phyloP scores from a whole-genome alignment of 2,888 invertebrate species.

The Argyresthia albistria region DNA sequence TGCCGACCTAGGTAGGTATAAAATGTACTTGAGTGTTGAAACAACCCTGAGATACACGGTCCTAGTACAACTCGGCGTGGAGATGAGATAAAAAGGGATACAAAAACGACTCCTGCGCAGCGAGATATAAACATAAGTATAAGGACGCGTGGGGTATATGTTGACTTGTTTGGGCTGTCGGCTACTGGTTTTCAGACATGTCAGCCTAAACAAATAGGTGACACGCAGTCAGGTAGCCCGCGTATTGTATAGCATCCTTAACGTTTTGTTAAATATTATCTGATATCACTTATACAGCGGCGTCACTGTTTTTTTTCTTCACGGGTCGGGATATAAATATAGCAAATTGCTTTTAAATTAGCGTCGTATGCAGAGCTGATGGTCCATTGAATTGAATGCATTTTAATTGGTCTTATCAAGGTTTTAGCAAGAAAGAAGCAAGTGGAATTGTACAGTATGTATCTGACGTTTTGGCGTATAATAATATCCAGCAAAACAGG shows the following conservation, averaged over 20 bases:
- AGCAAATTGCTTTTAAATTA: background rate
- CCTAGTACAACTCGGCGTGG: constrained; percentile 52
- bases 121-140: constrained; percentile 34
- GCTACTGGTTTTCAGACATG: constrained; percentile 68
- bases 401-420: too few species aligned
- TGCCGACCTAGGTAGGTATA: background rate
- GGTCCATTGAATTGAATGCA: too few species aligned
- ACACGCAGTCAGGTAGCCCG: constrained; percentile 56
- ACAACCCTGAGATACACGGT: constrained; percentile 35
- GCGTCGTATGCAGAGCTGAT: background rate
- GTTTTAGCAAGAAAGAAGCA: too few species aligned
- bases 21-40: background rate
- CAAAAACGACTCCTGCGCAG: constrained; percentile 50
- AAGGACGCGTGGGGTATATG: constrained; percentile 11
- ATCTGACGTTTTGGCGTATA: too few species aligned
- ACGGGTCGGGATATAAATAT: background rate
- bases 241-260: constrained; percentile 44
- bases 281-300: background rate
- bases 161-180: constrained; percentile 34
- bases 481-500: too few species aligned
- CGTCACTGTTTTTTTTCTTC: background rate
- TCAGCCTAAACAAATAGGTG: constrained; percentile 68
- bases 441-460: too few species aligned
- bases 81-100: constrained; percentile 45
- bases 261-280: constrained; percentile 47